Conservation (phyloP, 2,797 vertebrate genomes). For the Helostoma temminkii region DNA sequence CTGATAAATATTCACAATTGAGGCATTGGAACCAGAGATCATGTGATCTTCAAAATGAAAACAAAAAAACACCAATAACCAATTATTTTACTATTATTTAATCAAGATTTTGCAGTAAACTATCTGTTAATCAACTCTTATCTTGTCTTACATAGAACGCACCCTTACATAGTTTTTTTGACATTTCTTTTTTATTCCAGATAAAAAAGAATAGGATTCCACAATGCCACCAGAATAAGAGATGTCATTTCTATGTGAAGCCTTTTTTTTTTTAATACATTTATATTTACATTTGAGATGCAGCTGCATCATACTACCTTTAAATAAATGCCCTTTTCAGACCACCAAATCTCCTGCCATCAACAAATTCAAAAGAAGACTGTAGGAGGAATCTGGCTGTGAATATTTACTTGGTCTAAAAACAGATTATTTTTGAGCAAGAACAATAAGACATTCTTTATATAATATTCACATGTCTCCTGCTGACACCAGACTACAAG, state of each 20-base stretch:
- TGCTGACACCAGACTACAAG: conserved; percentile 44
- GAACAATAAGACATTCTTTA: conserved; percentile 57
- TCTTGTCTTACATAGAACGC: no score
- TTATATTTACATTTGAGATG: conserved; percentile 18
- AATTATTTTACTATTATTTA: no score
- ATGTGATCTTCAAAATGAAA: no score
- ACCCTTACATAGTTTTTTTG: no score
- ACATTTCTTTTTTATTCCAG: no score
- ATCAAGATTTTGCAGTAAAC: no score
- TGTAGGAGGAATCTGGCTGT: conserved; percentile 39
- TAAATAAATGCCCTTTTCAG: conserved; percentile 36
- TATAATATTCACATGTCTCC: conserved; percentile 49
- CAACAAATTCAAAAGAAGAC: conserved; percentile 42
- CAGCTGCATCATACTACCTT: conserved; percentile 28
- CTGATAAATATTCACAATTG: no score
- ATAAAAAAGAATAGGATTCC: no score
- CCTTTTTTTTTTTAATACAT: neutral
- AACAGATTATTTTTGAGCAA: conserved; percentile 23
- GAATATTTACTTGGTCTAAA: conserved; percentile 59
- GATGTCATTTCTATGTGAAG: neutral
- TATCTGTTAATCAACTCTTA: neutral
- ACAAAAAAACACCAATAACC: no score
- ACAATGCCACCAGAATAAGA: no score
- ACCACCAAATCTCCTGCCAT: conserved; percentile 25
- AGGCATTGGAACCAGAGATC: no score